Evolutionary conservation across 2,797 vertebrate genomes (phyloP), one percentile per base, ranked within the genome.

Genomic region (Staurois parvus): DNA sequence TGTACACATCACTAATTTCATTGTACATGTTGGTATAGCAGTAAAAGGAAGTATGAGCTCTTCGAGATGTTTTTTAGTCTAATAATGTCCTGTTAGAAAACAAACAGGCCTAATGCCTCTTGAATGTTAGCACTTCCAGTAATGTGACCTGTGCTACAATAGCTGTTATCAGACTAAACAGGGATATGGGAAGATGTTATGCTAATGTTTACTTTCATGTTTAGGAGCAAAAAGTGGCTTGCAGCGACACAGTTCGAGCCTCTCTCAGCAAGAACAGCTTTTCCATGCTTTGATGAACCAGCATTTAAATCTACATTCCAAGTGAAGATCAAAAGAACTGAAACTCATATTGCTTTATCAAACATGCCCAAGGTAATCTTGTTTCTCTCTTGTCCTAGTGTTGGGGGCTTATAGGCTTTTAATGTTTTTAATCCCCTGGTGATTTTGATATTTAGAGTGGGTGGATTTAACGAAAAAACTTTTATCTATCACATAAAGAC

Each of bases 211-310:
- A 4, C n/a, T 73, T 75, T 75, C n/a, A 69, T 79, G 42, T 83
- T 24, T 79, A 7, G 4, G 6, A 91, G 56, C 79, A 81, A 40
- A 11, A 98, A 97, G 88, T 95, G 96, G 89, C 94, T 99, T 85
- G 97, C 97, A 90, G 97, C 97, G 81, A 99, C 98, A 85, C 98
- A 99, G 74, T 99, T 99, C 94, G 98, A 99, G 90, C 98, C 98
- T 0, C 89, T 98, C 62, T 95, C 94, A 84, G 98, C 98, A 77
- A 94, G 98, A 87, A 96, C 95, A 91, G 97, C 96, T 90, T 99
- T 99, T 91, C 98, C 98, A 0, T 99, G 98, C 92, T 99, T 99
- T 91, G 98, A 99, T 92, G 98, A 99, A 88, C 98, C 98, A 79
- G 92, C 93, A 64, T 96, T 99, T 92, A 99, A 99, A 95, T 96